Conservation (phyloP, 2,113 vertebrate genomes). For the Himantopus leucocephalus region DNA sequence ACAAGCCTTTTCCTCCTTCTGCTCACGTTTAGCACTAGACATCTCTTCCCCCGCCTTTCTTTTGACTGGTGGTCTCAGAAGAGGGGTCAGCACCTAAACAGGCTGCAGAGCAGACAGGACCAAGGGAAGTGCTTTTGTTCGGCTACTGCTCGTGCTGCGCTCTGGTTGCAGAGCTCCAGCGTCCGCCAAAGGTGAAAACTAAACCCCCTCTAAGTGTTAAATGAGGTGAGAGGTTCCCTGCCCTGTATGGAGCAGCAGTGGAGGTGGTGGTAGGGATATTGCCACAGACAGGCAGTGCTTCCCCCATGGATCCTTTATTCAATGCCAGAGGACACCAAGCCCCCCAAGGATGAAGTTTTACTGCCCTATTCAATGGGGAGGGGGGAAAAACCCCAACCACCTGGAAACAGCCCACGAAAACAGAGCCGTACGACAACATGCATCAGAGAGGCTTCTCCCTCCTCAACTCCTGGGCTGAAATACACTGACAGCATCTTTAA, state of each 20-base stretch:
- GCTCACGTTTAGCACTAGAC: not conserved
- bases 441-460: not conserved
- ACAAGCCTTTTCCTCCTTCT: not conserved
- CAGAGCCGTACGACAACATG: fast-evolving
- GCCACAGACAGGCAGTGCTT: not conserved
- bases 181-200: not conserved
- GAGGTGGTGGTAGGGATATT: not conserved
- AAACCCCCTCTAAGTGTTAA: fast-evolving
- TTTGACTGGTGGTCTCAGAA: not conserved
- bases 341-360: not conserved
- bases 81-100: fast-evolving
- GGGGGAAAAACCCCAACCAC: fast-evolving
- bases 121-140: not conserved
- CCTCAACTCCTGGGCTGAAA: not conserved
- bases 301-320: not conserved
- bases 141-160: fast-evolving
- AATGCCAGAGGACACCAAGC: not conserved
- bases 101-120: not conserved
- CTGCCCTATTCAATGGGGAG: fast-evolving
- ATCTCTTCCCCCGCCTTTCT: not conserved
- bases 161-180: not conserved
- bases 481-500: not conserved
- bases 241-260: not conserved
- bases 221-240: not conserved
- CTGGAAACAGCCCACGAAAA: not conserved